Evolutionary conservation across 2,113 vertebrate species (phyloP).

Genomic region (Stictonetta naevosa): DNA sequence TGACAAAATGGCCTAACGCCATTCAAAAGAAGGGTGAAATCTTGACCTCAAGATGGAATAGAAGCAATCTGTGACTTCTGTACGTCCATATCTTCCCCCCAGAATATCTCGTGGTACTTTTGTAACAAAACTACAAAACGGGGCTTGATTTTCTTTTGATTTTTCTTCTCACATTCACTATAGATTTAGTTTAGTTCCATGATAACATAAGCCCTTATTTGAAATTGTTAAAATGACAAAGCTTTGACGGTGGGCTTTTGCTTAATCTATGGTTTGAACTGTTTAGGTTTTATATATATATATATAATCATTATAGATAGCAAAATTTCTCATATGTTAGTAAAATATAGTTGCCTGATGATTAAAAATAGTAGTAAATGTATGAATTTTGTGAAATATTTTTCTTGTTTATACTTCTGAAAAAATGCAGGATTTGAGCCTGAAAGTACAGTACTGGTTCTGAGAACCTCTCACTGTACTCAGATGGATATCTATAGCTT

Average conservation of each 20-base stretch:
- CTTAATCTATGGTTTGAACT: not conserved
- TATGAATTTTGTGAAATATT: not conserved
- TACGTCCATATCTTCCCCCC: too few relatives aligned
- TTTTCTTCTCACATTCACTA: not conserved
- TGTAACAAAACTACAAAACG: not conserved
- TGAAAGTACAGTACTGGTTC: not conserved
- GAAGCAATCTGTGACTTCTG: not conserved
- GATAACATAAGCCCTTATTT: not conserved
- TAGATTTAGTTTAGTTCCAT: not conserved
- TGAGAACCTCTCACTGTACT: not conserved
- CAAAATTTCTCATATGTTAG: not conserved
- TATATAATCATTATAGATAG: not conserved
- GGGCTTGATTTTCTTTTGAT: not conserved
- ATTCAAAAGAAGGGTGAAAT: not conserved
- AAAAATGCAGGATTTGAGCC: not conserved
- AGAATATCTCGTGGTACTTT: not conserved
- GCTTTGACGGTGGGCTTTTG: not conserved
- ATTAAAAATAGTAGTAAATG: not conserved
- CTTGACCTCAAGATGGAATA: not conserved
- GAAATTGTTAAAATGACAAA: not conserved
- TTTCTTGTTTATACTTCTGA: not conserved
- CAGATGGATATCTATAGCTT: not conserved
- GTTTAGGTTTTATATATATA: not conserved
- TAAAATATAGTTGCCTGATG: not conserved
- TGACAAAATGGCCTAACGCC: not conserved